These are phyloP conservation scores for Eurytoma californica DNA, from an alignment of 2,888 invertebrate genomes.

Conservation along the genomic window DNA sequence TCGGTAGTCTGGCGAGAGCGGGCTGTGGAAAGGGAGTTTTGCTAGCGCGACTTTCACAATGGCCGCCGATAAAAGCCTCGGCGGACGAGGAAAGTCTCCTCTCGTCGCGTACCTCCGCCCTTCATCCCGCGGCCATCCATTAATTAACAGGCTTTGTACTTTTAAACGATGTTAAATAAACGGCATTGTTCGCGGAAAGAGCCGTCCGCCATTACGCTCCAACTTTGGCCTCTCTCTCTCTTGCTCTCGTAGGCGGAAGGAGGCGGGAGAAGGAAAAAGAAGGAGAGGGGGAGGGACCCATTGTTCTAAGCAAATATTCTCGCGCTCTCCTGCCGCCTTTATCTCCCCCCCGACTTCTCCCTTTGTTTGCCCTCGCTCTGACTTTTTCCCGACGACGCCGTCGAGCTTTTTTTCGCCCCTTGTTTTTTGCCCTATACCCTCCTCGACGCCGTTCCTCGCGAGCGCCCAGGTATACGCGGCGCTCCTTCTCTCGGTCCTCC, in stretches of 20 bases:
- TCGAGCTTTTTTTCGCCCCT: constrained; percentile 49
- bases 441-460: constrained; percentile 34
- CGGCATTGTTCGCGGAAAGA: constrained; percentile 72
- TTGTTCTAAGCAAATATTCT: constrained; percentile 71
- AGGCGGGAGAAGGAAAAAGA: neutral
- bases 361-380: constrained; percentile 35
- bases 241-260: constrained; percentile 1
- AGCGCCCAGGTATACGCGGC: constrained; percentile 13
- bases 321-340: constrained; percentile 50
- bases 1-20: neutral
- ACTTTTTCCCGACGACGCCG: constrained; percentile 9
- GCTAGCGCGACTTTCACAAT: constrained; percentile 27
- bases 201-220: constrained; percentile 70
- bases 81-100: constrained; percentile 32
- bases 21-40: neutral
- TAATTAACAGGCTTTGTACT: constrained; percentile 75
- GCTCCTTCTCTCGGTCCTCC: constrained; percentile 45
- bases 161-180: constrained; percentile 76
- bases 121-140: constrained; percentile 65
- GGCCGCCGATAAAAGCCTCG: constrained; percentile 42
- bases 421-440: neutral
- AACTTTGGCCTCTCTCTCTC: constrained; percentile 63
- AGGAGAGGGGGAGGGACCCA: constrained; percentile 43
- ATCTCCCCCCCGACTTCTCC: constrained; percentile 55
- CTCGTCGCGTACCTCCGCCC: constrained; percentile 8